Base-by-base conservation (phyloP, 2,888 invertebrate species). In the Artemia sp. region DNA sequence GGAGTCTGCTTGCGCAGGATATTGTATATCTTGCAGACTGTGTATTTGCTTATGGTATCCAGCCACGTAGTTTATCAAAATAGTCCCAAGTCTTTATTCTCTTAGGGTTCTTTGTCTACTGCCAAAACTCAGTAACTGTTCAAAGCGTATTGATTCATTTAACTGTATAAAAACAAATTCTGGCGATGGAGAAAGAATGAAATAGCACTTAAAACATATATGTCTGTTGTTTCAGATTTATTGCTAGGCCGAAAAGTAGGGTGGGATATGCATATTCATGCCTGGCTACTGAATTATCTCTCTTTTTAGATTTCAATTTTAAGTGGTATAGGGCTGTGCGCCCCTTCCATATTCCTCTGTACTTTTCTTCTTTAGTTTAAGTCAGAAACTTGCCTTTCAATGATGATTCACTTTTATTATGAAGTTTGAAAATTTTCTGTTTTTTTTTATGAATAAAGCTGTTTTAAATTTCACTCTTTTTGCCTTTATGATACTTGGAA, bases 1-100 rank as follows among this genome's bases (percentile, higher is more conserved):
- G 64, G 64, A 12, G 64, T 58, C 64, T 58, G 64, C 24, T 58
- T 9, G 64, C 64, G 24, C 19, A 19, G 19, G 64, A 58, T 24
- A 19, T 58, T 9, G 64, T 58, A n/a, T 58, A 58, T 24, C 64
- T 58, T 9, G 24, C 64, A 58, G 64, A 58, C 64, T 58, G 64
- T 58, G 64, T 58, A 58, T 8, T 58, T 58, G 64, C 64, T 9
- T 58, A 58, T 10, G n/a, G 64, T 10, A 58, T 58, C 9, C 8
- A 8, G 24, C 64, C 64, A 2, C 64, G 64, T 58, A 58, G 64
- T 58, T 38, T 38, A 5, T 3, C 38, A 38, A 38, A 38, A 2
- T 38, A 0, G 38, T 38, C 38, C 6, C 38, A 38, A 5, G 38
- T 38, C 24, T 38, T 38, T 58, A 58, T 58, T 58, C 9, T 58